Percentiles rank a stretch among this genome's conserved stretches.
Evolutionary conservation across 2,888 invertebrate genomes (phyloP).

Genomic region (Alsophila aescularia): DNA sequence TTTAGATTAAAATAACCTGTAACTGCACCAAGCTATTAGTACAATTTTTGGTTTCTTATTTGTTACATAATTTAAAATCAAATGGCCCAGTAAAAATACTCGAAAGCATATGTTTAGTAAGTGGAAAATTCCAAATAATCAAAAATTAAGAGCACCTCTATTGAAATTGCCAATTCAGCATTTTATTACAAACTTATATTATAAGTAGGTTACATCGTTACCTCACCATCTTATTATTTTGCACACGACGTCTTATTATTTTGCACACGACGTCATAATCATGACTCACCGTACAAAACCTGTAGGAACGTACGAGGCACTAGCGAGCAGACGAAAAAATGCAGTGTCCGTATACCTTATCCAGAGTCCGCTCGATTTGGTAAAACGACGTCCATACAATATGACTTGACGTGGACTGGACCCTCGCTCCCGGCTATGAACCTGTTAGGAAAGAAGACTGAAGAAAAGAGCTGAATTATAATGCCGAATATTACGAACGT

Average conservation of each 20-base stretch:
- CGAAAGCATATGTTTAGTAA: no score
- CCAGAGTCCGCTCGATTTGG: constrained; percentile 51
- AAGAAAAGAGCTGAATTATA: constrained; percentile 19
- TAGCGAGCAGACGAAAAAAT: constrained; percentile 36
- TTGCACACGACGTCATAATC: background rate
- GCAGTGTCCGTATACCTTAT: constrained; percentile 16
- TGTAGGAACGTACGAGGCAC: constrained; percentile 41
- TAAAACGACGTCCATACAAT: constrained; percentile 50
- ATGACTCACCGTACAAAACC: constrained; percentile 19
- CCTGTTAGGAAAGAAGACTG: constrained; percentile 56
- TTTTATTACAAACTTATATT: no score
- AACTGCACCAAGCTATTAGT: no score
- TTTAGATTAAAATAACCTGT: no score
- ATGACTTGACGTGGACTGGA: constrained; percentile 47
- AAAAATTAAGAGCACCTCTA: no score
- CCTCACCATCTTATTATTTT: no score
- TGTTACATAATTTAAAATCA: no score
- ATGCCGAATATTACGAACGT: constrained; percentile 42
- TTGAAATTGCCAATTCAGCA: no score
- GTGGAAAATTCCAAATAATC: no score
- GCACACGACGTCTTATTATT: background rate
- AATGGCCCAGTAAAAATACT: no score
- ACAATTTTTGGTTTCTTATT: no score
- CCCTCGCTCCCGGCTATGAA: constrained; percentile 48
- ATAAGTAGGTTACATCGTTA: no score